Evolutionary conservation across 2,888 invertebrate species (phyloP), one percentile per base, ranked within the genome.

Genomic region (Entomobrya proxima): DNA sequence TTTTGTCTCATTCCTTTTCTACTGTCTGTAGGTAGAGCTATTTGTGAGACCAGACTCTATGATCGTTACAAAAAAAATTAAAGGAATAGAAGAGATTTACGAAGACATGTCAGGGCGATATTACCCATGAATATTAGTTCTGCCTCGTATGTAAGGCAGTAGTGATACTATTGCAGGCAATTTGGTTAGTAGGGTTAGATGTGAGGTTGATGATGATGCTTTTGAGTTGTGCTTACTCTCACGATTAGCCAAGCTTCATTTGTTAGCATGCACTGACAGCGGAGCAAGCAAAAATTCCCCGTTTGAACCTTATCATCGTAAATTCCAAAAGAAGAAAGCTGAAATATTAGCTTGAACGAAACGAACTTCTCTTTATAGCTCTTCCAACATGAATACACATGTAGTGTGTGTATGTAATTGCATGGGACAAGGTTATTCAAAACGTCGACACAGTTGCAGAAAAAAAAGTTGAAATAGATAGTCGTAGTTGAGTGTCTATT

Each of bases 81-180:
- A 84, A 78, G 50, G 55, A 37, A 76, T 40, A n/a, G 13, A 78
- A 69, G 78, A 84, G 78, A 84, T 84, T 84, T 78, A 78, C 58
- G 78, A 61, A 84, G 84, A 78, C 78, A 72, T 58, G 61, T 78
- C 78, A 84, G 69, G 84, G 77, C 30, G 78, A 78, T 84, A 84
- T 84, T 58, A 58, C 77, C 77, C 77, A 77, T 72, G 84, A 84
- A 52, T 40, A 78, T 44, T 44, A 15, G 44, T 44, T 69, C n/a
- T 27, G 69, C 27, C 69, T 69, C 13, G 37, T 44, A 69, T n/a
- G 69, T 69, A 69, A 69, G 69, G 40, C 69, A 69, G 44, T 69
- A 44, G 69, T 69, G 18, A 44, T 69, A 37, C 37, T 18, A 44
- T 50, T 30, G 37, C 32, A 21, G 37, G 52, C 52, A 75, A 69